Evolutionary conservation across 2,888 invertebrate species (phyloP), one percentile per base, ranked within the genome.

Genomic region (Epiblema foenella): DNA sequence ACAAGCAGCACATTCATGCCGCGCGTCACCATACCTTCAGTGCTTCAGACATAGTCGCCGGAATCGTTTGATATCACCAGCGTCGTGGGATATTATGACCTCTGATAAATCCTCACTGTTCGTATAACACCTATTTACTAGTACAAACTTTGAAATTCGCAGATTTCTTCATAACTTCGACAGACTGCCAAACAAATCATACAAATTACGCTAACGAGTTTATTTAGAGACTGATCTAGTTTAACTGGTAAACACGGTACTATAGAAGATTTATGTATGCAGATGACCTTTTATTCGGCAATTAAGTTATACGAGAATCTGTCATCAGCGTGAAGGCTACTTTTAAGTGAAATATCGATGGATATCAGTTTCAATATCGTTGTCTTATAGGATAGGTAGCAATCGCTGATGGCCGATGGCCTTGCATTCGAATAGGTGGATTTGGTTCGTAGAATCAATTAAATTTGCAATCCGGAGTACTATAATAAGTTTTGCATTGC

Each of bases 291-390:
- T 56, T 57, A 67, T 59, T 24, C 10, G 52, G 51, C 51, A 57
- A 59, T 66, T 60, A 70, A 66, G 59, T 59, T 57, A 64, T 49
- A 54, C 5, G 65, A 71, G 57, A 62, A 62, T 66, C 66, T 71
- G 66, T 71, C 71, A 39, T 51, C 67, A 39, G 24, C 5, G 3
- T 20, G 67, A 71, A 71, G 71, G 71, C 62, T 56, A 33, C 20
- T 39, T 49, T 29, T n/a, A 51, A 67, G 49, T 62, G 62, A 71
- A 56, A 67, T 67, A 71, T 67, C 39, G 62, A 60, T 62, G 49
- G 33, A 18, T 51, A 67, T 71, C 71, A 29, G 18, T 60, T 66
- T 49, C 59, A 10, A 39, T 71, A 71, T 59, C 20, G 46, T 66
- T 71, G 51, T 39, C 49, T 33, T 9, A n/a, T 59, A 59, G 17